phyloP scores from a whole-genome alignment of 2,888 invertebrate genomes.

The Harpagoxenus sublaevis region DNA sequence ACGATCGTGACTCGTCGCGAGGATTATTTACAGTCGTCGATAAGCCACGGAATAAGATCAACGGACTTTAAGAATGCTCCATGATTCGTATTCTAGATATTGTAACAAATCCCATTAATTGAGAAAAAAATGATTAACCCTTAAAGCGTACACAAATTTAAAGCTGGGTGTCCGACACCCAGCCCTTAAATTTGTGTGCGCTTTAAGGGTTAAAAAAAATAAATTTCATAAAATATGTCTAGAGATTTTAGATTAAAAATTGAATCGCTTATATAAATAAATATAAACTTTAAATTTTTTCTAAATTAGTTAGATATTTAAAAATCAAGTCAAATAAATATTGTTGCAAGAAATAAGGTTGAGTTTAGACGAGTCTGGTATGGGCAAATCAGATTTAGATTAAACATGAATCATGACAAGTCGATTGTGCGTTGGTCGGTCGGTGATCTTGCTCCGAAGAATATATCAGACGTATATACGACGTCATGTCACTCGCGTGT shows the following conservation, averaged over 20 bases:
- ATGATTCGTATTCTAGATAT: not conserved
- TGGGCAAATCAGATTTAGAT: constrained; percentile 34
- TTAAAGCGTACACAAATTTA: too few species aligned
- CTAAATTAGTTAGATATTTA: not conserved
- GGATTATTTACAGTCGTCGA: constrained; percentile 32
- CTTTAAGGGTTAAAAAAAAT: too few species aligned
- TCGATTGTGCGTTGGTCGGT: constrained; percentile 38
- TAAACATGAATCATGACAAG: constrained; percentile 40
- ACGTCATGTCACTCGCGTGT: constrained; percentile 46
- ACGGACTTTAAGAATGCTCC: not conserved
- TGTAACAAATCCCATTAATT: not conserved
- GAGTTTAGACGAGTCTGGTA: not conserved
- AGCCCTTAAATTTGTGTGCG: too few species aligned
- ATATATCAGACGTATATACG: constrained; percentile 43
- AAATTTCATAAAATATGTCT: not conserved
- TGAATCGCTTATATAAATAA: too few species aligned
- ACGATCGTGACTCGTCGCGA: constrained; percentile 43
- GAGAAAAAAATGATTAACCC: too few species aligned
- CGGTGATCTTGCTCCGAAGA: constrained; percentile 30
- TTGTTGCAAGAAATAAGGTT: constrained; percentile 13
- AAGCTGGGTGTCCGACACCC: too few species aligned
- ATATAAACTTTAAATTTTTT: not conserved
- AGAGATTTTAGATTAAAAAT: constrained; percentile 1
- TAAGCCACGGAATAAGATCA: constrained; percentile 28
- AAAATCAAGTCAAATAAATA: not conserved